These are phyloP conservation scores for Callitettix versicolor DNA, from an alignment of 1,140 invertebrate genomes.

Conservation along the genomic window DNA sequence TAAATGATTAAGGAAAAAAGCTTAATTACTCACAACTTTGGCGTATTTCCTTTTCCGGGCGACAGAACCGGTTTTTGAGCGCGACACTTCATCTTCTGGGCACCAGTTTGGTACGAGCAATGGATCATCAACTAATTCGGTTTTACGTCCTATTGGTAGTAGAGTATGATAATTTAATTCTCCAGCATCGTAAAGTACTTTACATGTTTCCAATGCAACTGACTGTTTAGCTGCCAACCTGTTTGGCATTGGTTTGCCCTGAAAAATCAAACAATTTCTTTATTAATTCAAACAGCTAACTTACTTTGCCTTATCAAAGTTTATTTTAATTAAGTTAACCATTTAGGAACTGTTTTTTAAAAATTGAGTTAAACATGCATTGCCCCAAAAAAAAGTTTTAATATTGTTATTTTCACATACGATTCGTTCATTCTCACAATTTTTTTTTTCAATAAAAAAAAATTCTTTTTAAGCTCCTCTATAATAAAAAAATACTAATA, in stretches of 20 bases:
- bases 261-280: no score
- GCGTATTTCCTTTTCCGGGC: conserved; percentile 44
- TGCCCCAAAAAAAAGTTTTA: no score
- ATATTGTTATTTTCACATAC: no score
- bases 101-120: conserved; percentile 40
- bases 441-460: no score
- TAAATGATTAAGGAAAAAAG: not conserved
- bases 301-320: no score
- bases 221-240: conserved; percentile 63
- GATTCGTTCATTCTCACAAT: no score
- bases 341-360: no score
- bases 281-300: no score
- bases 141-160: conserved; percentile 46
- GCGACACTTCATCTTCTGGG: conserved; percentile 30
- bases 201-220: conserved; percentile 66
- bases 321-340: no score
- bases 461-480: no score
- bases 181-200: conserved; percentile 51
- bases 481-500: no score
- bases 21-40: not conserved
- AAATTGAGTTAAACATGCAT: no score
- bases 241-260: conserved; percentile 49
- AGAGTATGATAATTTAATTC: conserved; percentile 68
- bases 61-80: conserved; percentile 41
- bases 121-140: conserved; percentile 24